Percentiles rank a stretch among this genome's conserved stretches.
Conservation (phyloP, 2,888 invertebrate species). For the Chironomus riparius region DNA sequence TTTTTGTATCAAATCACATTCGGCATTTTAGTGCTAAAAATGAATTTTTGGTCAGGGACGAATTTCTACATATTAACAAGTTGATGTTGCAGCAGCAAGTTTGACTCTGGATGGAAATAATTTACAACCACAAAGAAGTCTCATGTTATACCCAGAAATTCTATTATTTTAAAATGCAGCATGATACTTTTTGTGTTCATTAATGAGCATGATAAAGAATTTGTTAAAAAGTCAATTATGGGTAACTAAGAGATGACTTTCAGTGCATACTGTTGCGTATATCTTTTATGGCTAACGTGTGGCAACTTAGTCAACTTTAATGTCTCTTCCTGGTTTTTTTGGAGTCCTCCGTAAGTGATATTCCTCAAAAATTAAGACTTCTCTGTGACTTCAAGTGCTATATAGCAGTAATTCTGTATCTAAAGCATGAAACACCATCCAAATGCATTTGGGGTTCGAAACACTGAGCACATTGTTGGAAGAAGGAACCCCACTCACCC, state of each 20-base stretch:
- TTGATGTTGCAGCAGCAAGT: background rate
- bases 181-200: background rate
- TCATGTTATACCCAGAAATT: conserved; percentile 17
- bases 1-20: background rate
- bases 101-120: background rate
- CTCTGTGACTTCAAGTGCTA: too few relatives aligned
- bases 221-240: conserved; percentile 15
- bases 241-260: background rate
- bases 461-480: too few relatives aligned
- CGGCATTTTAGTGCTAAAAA: background rate
- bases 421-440: too few relatives aligned
- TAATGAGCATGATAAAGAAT: conserved; percentile 10
- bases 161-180: background rate
- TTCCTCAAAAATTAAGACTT: too few relatives aligned
- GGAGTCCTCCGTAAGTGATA: too few relatives aligned
- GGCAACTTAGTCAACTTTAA: too few relatives aligned
- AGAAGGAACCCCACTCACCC: too few relatives aligned
- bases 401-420: too few relatives aligned
- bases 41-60: background rate
- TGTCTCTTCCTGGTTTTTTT: too few relatives aligned
- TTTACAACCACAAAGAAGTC: conserved; percentile 24
- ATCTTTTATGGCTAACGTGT: too few relatives aligned
- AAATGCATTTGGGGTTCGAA: too few relatives aligned
- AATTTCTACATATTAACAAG: background rate
- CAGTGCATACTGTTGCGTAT: background rate